Base-by-base conservation (phyloP, 2,797 vertebrate species). In the Anguilla anguilla region DNA sequence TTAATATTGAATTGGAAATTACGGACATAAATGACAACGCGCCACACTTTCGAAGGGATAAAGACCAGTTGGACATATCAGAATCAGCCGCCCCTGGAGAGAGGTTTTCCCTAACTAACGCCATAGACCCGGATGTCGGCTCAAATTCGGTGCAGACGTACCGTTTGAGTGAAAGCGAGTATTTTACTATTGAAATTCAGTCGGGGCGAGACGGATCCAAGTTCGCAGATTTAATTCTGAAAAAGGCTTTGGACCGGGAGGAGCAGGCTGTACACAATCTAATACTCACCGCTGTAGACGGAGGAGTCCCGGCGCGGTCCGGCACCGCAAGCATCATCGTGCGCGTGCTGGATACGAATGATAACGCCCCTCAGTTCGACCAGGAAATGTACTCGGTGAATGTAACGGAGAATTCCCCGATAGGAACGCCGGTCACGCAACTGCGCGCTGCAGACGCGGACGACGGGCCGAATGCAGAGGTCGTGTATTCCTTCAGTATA, bases 81-180 rank as follows among this genome's bases (percentile, higher is more conserved):
- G 97, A 98, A 94, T 95, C 95, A 61, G 94, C 96, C 87, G 89
- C 91, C 89, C 94, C 95, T 35, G 96, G 97, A 1, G 94, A 97
- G 96, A 93, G 94, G 7, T 97, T 98, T 89, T 96, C 96, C 2
- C 79, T 98, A 88, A 96, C 96, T 6, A 96, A 95, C 82, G 97
- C 97, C 6, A 95, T 97, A 87, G 97, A 98, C 92, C 93, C 94
- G 61, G 97, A 97, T 84, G 96, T 97, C 87, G 97, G 96, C 25
- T 91, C 91, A 31, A 97, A 97, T 90, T 95, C 95, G 0, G 93
- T 98, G 85, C 95, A 96, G 89, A 97, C 96, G 81, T 98, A 98
- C 91, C 94, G 91, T 74, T 92, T 98, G 13, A 97, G 95, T 85
- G 92, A 95, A 19, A 97, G 95, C 91, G 90, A 93, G 6, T 93